Evolutionary conservation across 2,797 vertebrate genomes (phyloP).

Genomic region (Benthosema pterotum): DNA sequence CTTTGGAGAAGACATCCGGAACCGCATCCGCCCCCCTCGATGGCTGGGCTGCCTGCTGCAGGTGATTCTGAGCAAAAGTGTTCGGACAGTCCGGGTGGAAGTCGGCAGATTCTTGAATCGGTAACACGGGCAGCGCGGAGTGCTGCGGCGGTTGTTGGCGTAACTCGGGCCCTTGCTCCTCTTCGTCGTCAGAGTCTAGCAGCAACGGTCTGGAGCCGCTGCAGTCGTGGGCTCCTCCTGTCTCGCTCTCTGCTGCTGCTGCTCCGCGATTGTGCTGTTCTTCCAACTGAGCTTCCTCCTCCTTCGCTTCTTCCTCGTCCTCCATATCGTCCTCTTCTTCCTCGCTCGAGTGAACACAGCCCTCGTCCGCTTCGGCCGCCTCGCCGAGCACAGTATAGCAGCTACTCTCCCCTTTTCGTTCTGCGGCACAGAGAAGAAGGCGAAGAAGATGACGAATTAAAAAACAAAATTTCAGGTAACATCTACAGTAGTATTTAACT

Average conservation of each 20-base stretch:
- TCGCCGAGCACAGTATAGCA: slow-evolving; percentile 70
- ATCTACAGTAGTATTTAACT: not conserved
- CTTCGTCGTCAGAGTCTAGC: slow-evolving; percentile 94
- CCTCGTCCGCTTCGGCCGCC: slow-evolving; percentile 44
- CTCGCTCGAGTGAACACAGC: slow-evolving; percentile 92
- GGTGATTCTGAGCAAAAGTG: slow-evolving; percentile 52
- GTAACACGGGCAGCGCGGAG: slow-evolving; percentile 16
- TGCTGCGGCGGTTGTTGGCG: slow-evolving; percentile 30
- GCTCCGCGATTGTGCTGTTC: slow-evolving; percentile 75
- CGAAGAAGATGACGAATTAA: slow-evolving; percentile 22
- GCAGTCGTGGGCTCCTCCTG: slow-evolving; percentile 81
- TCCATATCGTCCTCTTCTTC: slow-evolving; percentile 81
- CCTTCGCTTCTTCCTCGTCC: slow-evolving; percentile 75
- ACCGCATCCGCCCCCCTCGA: slow-evolving; percentile 24
- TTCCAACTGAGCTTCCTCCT: slow-evolving; percentile 79
- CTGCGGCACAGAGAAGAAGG: slow-evolving; percentile 67
- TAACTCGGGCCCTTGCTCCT: slow-evolving; percentile 63
- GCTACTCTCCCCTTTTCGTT: slow-evolving; percentile 66
- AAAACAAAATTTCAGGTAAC: not conserved
- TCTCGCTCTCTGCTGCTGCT: slow-evolving; percentile 79
- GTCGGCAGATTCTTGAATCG: slow-evolving; percentile 32
- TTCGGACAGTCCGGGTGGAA: slow-evolving; percentile 40
- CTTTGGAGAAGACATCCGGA: slow-evolving; percentile 87
- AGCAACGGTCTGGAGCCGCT: slow-evolving; percentile 93
- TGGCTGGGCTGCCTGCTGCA: slow-evolving; percentile 35